Evolutionary conservation across 2,113 vertebrate genomes (phyloP).

Genomic region (Microtus pennsylvanicus): DNA sequence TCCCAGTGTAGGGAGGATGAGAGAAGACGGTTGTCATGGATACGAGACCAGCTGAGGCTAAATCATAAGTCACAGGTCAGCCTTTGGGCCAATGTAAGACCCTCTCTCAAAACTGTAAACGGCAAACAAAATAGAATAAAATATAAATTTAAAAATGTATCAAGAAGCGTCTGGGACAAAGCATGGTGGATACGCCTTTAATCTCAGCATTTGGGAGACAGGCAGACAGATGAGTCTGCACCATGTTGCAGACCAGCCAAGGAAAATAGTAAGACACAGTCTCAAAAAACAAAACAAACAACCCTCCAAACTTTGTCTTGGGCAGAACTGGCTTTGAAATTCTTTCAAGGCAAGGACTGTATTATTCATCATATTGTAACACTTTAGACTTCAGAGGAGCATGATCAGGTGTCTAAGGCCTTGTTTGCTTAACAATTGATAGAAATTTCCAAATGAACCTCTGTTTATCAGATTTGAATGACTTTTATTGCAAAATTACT

Average conservation of each 20-base stretch:
- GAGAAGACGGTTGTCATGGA: too few relatives aligned
- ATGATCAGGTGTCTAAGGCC: not conserved
- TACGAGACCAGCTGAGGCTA: too few relatives aligned
- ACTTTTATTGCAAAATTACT: slow-evolving; percentile 27
- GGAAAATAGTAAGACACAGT: not conserved
- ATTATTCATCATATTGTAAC: slow-evolving; percentile 5
- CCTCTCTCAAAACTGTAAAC: not conserved
- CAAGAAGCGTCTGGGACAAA: not conserved
- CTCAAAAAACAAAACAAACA: not conserved
- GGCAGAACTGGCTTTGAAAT: not conserved
- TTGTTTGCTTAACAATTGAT: slow-evolving; percentile 13
- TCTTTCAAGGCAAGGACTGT: not conserved
- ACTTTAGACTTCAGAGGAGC: not conserved
- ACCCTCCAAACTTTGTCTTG: not conserved
- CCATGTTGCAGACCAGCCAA: not conserved
- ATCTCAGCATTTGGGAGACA: too few relatives aligned
- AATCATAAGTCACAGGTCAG: too few relatives aligned
- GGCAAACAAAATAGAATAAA: not conserved
- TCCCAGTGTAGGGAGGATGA: not conserved
- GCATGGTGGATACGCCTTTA: not conserved
- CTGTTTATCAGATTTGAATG: slow-evolving; percentile 32
- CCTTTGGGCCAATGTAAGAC: not conserved
- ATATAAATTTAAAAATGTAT: not conserved
- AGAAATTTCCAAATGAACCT: not conserved
- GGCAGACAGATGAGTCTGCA: not conserved